Base-by-base conservation (phyloP, 2,797 vertebrate species). In the Mus minutoides region DNA sequence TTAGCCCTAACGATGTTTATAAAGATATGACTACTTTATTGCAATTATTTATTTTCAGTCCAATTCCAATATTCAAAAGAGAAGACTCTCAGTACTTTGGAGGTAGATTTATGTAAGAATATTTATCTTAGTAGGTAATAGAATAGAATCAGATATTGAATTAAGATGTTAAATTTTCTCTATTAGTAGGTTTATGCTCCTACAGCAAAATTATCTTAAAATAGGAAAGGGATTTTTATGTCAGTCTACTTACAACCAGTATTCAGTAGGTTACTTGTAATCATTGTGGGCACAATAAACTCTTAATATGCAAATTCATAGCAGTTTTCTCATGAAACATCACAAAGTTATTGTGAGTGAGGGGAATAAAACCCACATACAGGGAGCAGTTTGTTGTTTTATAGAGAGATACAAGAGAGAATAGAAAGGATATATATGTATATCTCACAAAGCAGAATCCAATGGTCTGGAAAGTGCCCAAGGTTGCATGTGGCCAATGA, bases 161-260 rank as follows among this genome's bases (percentile, higher is more conserved):
- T 24, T 56, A 8, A n/a, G 31, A 77, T 24, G 17, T 89, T 91
- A 52, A 17, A 89, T 90, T 34, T 78, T 88, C 7, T 90, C 79
- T 88, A 29, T 21, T 2, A 26, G 2, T 60, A 13, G 14, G 4
- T 37, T 0, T 90, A 9, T 76, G 3, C 0, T 4, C 21, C 13
- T 49, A 16, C 14, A 29, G 26, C 69, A 43, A 79, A 4, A 79
- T 14, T 17, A 79, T 0, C 21, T 91, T 73, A 52, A 96, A 43
- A 7, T 52, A 92, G 56, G 12, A 19, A 62, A 46, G 69, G n/a
- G 2, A 2, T 19, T 26, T 64, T 43, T 43, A 43, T 88, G 43
- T 86, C 67, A 56, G 11, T 90, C 4, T 94, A 16, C 62, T 79
- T 46, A 31, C 54, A 90, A 69, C 26, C 21, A 60, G 4, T 34